phyloP scores from a whole-genome alignment of 2,113 vertebrate species.

The Dicerorhinus sumatrensis region DNA sequence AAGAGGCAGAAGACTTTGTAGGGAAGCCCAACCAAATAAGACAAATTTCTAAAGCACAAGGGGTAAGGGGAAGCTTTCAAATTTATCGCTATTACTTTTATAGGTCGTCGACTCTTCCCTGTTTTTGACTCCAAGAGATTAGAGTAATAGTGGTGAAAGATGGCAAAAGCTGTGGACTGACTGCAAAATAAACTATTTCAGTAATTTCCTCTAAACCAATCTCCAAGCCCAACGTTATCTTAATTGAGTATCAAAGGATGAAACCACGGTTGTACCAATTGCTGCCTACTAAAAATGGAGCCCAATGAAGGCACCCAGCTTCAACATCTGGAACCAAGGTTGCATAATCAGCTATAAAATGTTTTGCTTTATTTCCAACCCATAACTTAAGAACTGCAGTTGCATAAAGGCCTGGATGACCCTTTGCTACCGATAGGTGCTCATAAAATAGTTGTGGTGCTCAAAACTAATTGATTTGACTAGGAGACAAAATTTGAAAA shows the following conservation, averaged over 20 bases:
- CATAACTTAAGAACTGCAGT: background rate
- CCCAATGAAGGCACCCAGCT: background rate
- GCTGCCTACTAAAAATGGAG: background rate
- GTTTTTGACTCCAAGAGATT: background rate
- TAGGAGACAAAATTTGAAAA: constrained; percentile 52
- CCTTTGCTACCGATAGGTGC: background rate
- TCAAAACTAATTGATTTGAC: constrained; percentile 44
- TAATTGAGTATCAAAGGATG: background rate
- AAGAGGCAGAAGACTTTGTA: background rate
- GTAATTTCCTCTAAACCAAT: background rate
- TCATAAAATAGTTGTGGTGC: background rate
- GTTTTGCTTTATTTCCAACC: background rate
- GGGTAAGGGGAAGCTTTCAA: background rate
- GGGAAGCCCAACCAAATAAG: background rate
- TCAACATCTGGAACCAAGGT: background rate
- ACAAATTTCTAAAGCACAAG: background rate
- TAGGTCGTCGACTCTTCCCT: background rate
- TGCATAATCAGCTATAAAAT: background rate
- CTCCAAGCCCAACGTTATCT: background rate
- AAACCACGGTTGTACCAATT: background rate
- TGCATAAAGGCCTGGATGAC: background rate
- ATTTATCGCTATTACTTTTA: background rate
- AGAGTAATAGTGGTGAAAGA: background rate
- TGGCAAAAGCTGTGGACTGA: background rate
- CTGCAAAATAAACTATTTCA: background rate